Base-by-base conservation (phyloP, 1,140 invertebrate genomes). In the Neotoxoptera formosana region DNA sequence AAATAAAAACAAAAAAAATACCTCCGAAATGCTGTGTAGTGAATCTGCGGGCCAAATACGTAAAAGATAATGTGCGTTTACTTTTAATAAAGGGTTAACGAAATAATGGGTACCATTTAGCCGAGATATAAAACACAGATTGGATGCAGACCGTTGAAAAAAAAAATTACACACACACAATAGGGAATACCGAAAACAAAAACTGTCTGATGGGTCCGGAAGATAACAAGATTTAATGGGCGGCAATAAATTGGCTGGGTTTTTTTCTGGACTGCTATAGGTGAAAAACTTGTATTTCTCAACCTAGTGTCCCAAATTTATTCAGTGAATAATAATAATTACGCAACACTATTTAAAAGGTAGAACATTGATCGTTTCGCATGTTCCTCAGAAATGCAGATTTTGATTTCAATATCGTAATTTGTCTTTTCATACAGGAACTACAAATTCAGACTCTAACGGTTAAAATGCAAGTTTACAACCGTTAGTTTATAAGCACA, bases 21-120 rank as follows among this genome's bases (percentile, higher is more conserved):
- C 7, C 3, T 51, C 0, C n/a, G 41, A n/a, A 91, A 91, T 81
- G 45, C 48, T 34, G 60, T 48, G 60, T 30, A 81, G 67, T 14
- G 30, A 81, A 76, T 67, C 41, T 36, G 30, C 60, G 21, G 87
- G 48, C 48, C 2, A 36, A 89, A 89, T 51, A 93, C 91, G 48
- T 47, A 93, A 93, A 93, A 93, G 91, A 84, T 93, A 93, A 93
- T 53, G 47, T 25, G n/a, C 76, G 48, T 81, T 93, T 34, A 83
- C 76, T 51, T 67, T 36, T 53, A 86, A 93, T 83, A 93, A 93
- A 93, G 81, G 91, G 91, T 93, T 84, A 93, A 93, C 90, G 34
- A 93, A 86, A 84, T 83, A 93, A 83, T 83, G 48, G n/a, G 41
- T 47, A 81, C 56, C 45, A 48, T 91, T 93, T 41, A 53, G 48